These are phyloP conservation scores for Stegodyphus mimosarum DNA, from an alignment of 1,140 invertebrate species.

Conservation along the genomic window DNA sequence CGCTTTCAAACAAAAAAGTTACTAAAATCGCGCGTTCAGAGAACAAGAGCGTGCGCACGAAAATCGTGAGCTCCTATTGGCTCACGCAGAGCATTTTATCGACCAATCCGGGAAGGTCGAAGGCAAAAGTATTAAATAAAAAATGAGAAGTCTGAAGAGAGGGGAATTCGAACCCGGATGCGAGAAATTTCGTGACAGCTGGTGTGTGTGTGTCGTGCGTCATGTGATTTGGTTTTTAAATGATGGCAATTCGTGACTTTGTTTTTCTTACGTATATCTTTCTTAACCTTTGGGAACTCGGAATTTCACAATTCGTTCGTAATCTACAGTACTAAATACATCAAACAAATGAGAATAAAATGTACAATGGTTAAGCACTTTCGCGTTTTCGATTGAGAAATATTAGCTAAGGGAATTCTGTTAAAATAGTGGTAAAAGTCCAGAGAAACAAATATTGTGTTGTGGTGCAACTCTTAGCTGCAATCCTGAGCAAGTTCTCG, in stretches of 20 bases:
- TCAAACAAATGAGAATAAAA: no score
- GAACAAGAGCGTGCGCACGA: constrained; percentile 42
- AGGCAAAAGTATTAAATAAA: not conserved
- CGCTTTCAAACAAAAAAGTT: not conserved
- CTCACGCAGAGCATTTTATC: not conserved
- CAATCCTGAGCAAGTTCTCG: no score
- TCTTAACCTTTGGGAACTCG: not conserved
- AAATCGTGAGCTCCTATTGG: constrained; percentile 40
- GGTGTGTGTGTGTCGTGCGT: constrained; percentile 28
- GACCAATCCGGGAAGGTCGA: constrained; percentile 31
- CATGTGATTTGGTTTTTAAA: constrained; percentile 41
- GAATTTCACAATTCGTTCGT: constrained; percentile 6
- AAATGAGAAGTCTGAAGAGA: not conserved
- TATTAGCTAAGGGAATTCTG: no score
- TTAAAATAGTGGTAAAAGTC: no score
- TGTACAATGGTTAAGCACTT: no score
- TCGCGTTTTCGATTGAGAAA: no score
- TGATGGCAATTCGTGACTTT: constrained; percentile 18
- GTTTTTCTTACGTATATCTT: not conserved
- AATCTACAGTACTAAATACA: not conserved
- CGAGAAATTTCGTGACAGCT: constrained; percentile 36
- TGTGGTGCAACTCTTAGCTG: no score
- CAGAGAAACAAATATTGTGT: no score
- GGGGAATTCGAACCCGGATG: constrained; percentile 45
- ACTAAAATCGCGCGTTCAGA: not conserved